Evolutionary conservation across 2,888 invertebrate species (phyloP).

Genomic region (Rhyacophila evoluta): DNA sequence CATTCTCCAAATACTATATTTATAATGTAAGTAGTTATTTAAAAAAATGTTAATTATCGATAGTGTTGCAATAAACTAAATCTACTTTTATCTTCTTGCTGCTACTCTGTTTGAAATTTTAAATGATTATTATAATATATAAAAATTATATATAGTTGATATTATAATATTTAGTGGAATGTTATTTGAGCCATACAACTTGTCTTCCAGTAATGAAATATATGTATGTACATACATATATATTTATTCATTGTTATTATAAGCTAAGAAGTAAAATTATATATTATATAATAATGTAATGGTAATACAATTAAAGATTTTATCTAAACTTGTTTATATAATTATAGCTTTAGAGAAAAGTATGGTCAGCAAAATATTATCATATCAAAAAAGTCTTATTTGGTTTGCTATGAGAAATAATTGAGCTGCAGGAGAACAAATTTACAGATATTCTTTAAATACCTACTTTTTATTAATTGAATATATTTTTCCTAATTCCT

Average conservation of each 20-base stretch:
- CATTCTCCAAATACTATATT: too few relatives aligned
- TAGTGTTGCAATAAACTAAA: too few relatives aligned
- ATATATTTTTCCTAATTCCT: too few relatives aligned
- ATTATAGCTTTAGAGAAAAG: background rate
- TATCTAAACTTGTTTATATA: background rate
- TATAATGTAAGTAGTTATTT: too few relatives aligned
- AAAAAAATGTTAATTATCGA: too few relatives aligned
- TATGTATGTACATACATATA: conserved; percentile 23
- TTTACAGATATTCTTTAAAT: too few relatives aligned
- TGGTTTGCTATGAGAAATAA: too few relatives aligned
- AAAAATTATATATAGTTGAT: conserved; percentile 39
- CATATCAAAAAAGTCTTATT: background rate
- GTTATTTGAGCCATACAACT: conserved; percentile 69
- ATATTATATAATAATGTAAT: background rate
- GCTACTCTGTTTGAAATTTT: background rate
- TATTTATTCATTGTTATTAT: conserved; percentile 23
- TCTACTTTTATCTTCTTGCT: background rate
- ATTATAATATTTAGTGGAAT: conserved; percentile 36
- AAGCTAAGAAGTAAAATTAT: conserved; percentile 19
- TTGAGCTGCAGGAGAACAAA: too few relatives aligned
- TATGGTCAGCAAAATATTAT: background rate
- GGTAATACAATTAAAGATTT: background rate
- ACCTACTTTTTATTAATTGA: too few relatives aligned
- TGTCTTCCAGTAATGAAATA: conserved; percentile 64
- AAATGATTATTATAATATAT: conserved; percentile 24